Base-by-base conservation (phyloP, 2,113 vertebrate genomes). In the Solea senegalensis region DNA sequence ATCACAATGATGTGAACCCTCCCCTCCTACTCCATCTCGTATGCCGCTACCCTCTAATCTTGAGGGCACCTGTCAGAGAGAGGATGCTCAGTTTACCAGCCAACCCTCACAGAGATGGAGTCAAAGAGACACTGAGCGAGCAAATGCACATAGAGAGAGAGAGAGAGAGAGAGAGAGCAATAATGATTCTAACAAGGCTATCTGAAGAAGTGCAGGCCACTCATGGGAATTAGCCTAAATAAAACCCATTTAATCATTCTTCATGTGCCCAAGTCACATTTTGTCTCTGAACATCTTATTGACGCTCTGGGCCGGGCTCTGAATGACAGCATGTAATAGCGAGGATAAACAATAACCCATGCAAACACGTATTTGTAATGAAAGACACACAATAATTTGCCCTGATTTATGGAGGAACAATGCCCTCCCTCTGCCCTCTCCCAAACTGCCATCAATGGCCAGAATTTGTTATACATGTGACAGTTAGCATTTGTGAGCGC, bases 41-140 rank as follows among this genome's bases (percentile, higher is more conserved):
- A 65, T 54, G 5, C 26, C 34, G 16, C 48, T 39, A 34, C 48
- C 69, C 45, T 69, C 64, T 70, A 81, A 81, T 86, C 69, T 73
- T 57, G 76, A 81, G 68, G 63, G 64, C 80, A 84, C 82, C 86
- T 83, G 87, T 87, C 81, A 89, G 63, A 83, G 63, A 89, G 63
- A 83, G 63, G 64, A 76, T 57, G 76, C 85, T 78, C 76, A 57
- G 70, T 69, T 86, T 74, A 80, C 46, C 58, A 65, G 63, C 57
- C 69, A 80, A 44, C 46, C 27, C 68, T 51, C 27, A 1, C 53
- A 56, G 43, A 74, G 48, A 48, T 9, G 4, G 45, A 71, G 51
- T 14, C 56, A 21, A 34, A 6, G 63, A 66, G 50, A 46, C 62
- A 63, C 43, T 15, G 21, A 39, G 62, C 68, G 62, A 52, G 69